Evolutionary conservation across 2,797 vertebrate genomes (phyloP), one percentile per base, ranked within the genome.

Genomic region (Tolypeutes matacus): DNA sequence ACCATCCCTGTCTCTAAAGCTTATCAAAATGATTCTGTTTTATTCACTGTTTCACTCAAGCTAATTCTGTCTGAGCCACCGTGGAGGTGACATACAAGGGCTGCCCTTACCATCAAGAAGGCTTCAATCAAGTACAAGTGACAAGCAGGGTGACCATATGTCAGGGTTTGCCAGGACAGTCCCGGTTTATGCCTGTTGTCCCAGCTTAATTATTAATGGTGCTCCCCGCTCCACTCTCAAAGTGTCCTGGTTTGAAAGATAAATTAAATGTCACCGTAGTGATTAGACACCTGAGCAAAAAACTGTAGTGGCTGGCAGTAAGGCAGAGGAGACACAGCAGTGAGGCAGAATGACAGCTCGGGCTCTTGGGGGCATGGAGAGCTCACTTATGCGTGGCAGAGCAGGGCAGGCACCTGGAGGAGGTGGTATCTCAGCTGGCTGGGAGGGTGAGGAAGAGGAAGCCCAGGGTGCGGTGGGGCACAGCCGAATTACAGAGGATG

Each of bases 321-420:
- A 14, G 29, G 23, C 70, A 39, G 0, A 21, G 46, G 73, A 27
- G 62, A 15, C 53, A 46, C 25, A 56, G 39, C 69, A 67, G 86
- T 6, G 65, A 65, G 0, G 21, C 2, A n/a, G 53, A 18, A 25
- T 46, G 17, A 21, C 51, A 9, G 27, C n/a, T 12, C 1, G 2
- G 3, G 20, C 4, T n/a, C 65, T 10, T 29, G 13, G 7, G 10
- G 15, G 13, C 3, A 4, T 0, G 27, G 36, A 64, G 39, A 2
- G 27, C 31, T 29, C 17, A 31, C 39, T 21, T 49, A 42, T 25
- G 21, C 7, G 15, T 5, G 31, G 23, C 51, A 58, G 36, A 56
- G 15, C 56, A 36, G 77, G 51, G 10, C 2, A 0, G 60, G 65
- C 34, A 29, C 70, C 5, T 17, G 18, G 31, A 29, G 27, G n/a